Evolutionary conservation across 2,888 invertebrate genomes (phyloP), one percentile per base, ranked within the genome.

Genomic region (Palloptera scutellata): DNA sequence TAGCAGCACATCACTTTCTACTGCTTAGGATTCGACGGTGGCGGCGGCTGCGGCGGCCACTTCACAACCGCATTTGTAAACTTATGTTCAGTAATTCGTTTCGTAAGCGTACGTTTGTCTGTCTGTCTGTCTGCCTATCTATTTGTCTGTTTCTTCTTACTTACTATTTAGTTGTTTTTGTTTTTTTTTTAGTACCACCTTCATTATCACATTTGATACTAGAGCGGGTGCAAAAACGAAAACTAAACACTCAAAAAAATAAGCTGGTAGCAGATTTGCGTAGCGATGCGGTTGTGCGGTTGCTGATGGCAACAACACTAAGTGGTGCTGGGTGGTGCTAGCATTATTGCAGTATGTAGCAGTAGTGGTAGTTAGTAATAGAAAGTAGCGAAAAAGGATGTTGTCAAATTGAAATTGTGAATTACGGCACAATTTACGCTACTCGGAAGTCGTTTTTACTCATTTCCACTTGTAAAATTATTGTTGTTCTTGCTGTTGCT

Each of bases 381-480:
- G n/a, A n/a, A n/a, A n/a, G 30, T 30, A 30, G 30, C 30, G 6
- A 30, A 30, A 30, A 30, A 30, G 30, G 30, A 48, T 48, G 48
- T 48, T 48, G 48, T 48, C 48, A 66, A 66, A 66, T 66, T 66
- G 66, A 57, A 61, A 61, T 66, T 58, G 40, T 62, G 61, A 62
- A 51, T 58, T 51, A 57, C 13, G 62, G 61, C 55, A 13, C 62
- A 62, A 67, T 67, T 59, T 63, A 63, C 42, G 67, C 53, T 53
- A 52, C 53, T 41, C 61, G 61, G 61, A 61, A 53, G 61, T 61
- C 53, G 53, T 61, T 61, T 61, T 61, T 42, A 53, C 53, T 61
- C 61, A 61, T 61, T 61, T 61, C 61, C 61, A 52, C 20, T 61
- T 30, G 30, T 30, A 30, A 30, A 30, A 13, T 15, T 57, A 9